These are phyloP conservation scores for Papilio elwesi DNA, from an alignment of 2,888 invertebrate species.

Conservation along the genomic window DNA sequence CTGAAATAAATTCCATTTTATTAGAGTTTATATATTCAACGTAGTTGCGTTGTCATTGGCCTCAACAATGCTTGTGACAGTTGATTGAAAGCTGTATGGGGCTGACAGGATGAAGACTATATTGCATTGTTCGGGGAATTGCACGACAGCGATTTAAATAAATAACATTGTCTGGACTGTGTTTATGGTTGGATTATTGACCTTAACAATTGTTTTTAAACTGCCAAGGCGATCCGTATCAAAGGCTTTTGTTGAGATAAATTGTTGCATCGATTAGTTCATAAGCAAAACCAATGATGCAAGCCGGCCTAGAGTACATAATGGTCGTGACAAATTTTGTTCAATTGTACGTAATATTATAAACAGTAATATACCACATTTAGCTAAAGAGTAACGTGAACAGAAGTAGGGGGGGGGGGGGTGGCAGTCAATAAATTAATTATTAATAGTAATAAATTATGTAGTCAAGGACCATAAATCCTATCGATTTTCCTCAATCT, in stretches of 20 bases:
- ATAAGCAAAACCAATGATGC: neutral
- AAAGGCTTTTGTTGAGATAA: neutral
- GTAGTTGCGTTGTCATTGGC: slow-evolving; percentile 9
- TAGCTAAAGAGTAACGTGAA: neutral
- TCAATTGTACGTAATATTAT: neutral
- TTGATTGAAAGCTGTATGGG: slow-evolving; percentile 33
- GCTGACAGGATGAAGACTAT: slow-evolving; percentile 32
- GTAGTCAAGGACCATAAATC: no score
- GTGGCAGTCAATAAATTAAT: no score
- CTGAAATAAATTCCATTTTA: neutral
- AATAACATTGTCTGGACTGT: slow-evolving; percentile 10
- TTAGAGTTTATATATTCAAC: slow-evolving; percentile 6
- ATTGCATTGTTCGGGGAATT: slow-evolving; percentile 23
- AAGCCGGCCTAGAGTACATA: neutral
- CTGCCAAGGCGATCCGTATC: neutral
- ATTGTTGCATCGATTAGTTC: neutral
- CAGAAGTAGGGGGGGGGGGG: no score
- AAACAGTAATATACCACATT: neutral
- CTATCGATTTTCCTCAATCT: no score
- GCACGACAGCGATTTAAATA: slow-evolving; percentile 15
- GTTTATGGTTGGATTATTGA: slow-evolving; percentile 14
- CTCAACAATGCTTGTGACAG: slow-evolving; percentile 16
- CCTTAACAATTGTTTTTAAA: slow-evolving; percentile 6
- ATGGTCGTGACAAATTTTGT: no score
- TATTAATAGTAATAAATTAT: no score